Base-by-base conservation (phyloP, 2,797 vertebrate genomes). In the Anableps anableps region DNA sequence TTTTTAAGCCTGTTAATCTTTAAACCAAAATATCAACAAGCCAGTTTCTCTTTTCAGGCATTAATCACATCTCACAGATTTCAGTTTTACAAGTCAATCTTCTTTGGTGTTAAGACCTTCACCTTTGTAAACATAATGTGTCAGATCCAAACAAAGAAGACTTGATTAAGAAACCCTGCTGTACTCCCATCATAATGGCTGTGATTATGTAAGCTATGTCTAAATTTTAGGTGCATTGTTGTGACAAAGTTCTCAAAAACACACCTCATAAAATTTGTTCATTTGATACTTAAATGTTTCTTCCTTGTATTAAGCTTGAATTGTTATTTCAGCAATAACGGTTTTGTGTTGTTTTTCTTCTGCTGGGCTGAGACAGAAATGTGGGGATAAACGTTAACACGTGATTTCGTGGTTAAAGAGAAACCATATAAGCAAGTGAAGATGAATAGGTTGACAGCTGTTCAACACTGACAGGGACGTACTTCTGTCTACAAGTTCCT, bases 391-490 rank as follows among this genome's bases (percentile, higher is more conserved):
- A 21, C 9, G 23, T 41, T 26, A 50, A 26, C 86, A 89, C 53
- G 92, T 94, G 85, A 93, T 51, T 81, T 23, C 91, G 91, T 92
- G 90, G 91, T 93, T 71, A 72, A n/a, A 60, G 76, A 62, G 79
- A 88, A 90, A 76, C 82, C 72, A 90, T 95, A 95, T 91, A 95
- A 94, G 88, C 58, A 71, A 53, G 79, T 23, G 75, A 72, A 38
- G 78, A 82, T 74, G 74, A 74, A 74, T 26, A 48, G 74, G 13
- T 36, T 41, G 72, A 64, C 82, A 74, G 55, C 51, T 43, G 34
- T 21, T 19, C 77, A 11, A 47, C 26, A 1, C 29, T 80, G 72
- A 85, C 74, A 66, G 48, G 72, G 55, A 29, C 41, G 16, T 48
- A 72, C 38, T 53, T 6, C 41, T 36, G 71, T 43, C 47, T 29